phyloP scores from a whole-genome alignment of 2,888 invertebrate genomes.

The Mythimna albipuncta region DNA sequence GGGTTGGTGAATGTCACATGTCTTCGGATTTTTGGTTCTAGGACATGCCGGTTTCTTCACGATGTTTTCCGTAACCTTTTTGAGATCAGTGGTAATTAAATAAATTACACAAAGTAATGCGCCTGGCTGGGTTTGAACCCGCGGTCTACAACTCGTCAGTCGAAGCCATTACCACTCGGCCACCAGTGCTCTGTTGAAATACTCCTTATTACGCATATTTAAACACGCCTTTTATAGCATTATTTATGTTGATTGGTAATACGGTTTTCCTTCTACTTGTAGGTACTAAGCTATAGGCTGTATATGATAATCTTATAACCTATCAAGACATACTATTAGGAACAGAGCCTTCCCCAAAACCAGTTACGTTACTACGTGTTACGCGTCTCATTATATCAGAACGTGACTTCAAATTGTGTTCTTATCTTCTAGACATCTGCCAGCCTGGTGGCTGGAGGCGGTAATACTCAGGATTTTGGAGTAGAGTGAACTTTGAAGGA shows the following conservation, averaged over 20 bases:
- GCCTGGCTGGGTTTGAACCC: too few relatives aligned
- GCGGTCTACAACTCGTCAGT: too few relatives aligned
- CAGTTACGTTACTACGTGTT: slow-evolving; percentile 63
- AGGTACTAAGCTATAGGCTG: neutral
- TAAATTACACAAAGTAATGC: too few relatives aligned
- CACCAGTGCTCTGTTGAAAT: neutral
- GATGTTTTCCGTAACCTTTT: too few relatives aligned
- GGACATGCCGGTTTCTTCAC: too few relatives aligned
- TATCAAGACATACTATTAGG: slow-evolving; percentile 53
- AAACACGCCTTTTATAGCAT: neutral
- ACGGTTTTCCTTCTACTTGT: neutral
- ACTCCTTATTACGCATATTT: too few relatives aligned
- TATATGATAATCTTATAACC: slow-evolving; percentile 40
- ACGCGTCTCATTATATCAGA: slow-evolving; percentile 47
- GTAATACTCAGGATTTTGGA: neutral
- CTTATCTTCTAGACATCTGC: slow-evolving; percentile 26
- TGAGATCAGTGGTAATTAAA: too few relatives aligned
- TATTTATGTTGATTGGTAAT: slow-evolving; percentile 2
- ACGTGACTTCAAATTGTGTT: slow-evolving; percentile 61
- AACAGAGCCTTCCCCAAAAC: slow-evolving; percentile 49
- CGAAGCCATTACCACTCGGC: too few relatives aligned
- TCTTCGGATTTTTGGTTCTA: too few relatives aligned
- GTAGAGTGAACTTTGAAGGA: neutral
- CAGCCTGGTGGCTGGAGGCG: neutral
- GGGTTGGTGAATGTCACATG: too few relatives aligned